Evolutionary conservation across 2,113 vertebrate genomes (phyloP), one percentile per base, ranked within the genome.

Genomic region (Galbula dea): DNA sequence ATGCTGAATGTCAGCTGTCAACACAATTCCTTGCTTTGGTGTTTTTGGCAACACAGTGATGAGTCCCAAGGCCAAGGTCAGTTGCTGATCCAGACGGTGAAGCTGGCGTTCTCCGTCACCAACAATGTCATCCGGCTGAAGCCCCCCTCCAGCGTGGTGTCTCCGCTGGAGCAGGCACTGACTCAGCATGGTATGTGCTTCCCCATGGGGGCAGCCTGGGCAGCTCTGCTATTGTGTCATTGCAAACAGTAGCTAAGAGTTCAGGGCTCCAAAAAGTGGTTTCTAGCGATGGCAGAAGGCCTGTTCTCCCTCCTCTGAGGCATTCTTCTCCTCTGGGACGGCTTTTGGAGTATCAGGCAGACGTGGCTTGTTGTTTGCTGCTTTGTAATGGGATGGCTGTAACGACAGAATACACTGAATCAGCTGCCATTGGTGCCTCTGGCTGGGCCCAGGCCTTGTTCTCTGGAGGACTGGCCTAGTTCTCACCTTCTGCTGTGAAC

Each of bases 41-140:
- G 93, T 96, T 87, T 85, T n/a, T 95, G 93, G 61, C 51, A 74
- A 8, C 55, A n/a, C 95, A 99, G 99, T 83, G 98, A 98, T 66
- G 99, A 99, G 88, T 98, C 98, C 61, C 99, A 99, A 9, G 98
- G 99, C 65, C 99, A 99, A 11, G 99, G 99, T 43, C 99, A 99
- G 86, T 98, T 99, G 88, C 98, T 99, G 52, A 99, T 99, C 96
- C 99, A 99, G 97, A 99, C 98, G 0, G 98, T 99, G 32, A 99
- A 99, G 92, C 94, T 99, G 97, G 99, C 99, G 0, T 99, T 99
- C 96, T 99, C 99, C 0, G 98, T 99, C 71, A 99, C 99, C 84
- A 99, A 99, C 93, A 99, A 99, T 7, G 99, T 99, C 61, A 99
- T 99, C 96, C 98, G 99, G 10, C 97, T 99, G 95, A 99, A 99